These are phyloP conservation scores for Hippoglossus stenolepis DNA, from an alignment of 2,113 vertebrate species.

Conservation along the genomic window DNA sequence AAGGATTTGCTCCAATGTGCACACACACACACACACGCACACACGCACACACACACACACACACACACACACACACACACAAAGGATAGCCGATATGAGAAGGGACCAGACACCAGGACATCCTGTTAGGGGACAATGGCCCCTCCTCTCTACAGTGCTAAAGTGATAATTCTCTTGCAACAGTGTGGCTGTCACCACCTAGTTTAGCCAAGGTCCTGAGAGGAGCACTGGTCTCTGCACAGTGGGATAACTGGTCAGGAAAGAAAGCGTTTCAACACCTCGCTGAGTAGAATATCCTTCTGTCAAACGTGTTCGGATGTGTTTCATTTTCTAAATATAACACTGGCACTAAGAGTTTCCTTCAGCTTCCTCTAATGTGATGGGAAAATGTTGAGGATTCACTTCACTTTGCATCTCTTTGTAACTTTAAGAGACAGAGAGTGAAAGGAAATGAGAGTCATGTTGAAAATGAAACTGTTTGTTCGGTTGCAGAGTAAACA, in stretches of 20 bases:
- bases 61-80: constrained; percentile 50
- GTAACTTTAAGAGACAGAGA: neutral
- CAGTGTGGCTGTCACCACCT: constrained; percentile 72
- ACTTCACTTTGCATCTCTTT: neutral
- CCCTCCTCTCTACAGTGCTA: constrained; percentile 36
- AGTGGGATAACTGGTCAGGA: constrained; percentile 49
- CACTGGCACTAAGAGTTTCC: constrained; percentile 24
- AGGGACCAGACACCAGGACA: constrained; percentile 79
- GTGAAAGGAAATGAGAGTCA: neutral
- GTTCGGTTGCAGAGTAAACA: too few relatives aligned
- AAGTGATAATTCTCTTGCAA: constrained; percentile 68
- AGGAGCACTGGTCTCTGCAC: constrained; percentile 41
- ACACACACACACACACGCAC: constrained; percentile 36
- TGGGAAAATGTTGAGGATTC: constrained; percentile 29
- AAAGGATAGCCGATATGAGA: constrained; percentile 50
- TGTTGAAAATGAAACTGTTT: neutral
- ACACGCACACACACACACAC: neutral
- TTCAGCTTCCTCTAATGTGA: constrained; percentile 25
- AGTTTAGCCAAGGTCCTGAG: constrained; percentile 40
- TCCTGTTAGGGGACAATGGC: constrained; percentile 80
- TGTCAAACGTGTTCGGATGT: constrained; percentile 35
- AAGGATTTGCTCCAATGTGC: constrained; percentile 71
- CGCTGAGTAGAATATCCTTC: constrained; percentile 59
- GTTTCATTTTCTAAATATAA: constrained; percentile 54
- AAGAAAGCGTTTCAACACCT: constrained; percentile 61